Percentiles rank a stretch among this genome's conserved stretches.
Conservation (phyloP, 2,113 vertebrate genomes). For the Tautogolabrus adspersus region DNA sequence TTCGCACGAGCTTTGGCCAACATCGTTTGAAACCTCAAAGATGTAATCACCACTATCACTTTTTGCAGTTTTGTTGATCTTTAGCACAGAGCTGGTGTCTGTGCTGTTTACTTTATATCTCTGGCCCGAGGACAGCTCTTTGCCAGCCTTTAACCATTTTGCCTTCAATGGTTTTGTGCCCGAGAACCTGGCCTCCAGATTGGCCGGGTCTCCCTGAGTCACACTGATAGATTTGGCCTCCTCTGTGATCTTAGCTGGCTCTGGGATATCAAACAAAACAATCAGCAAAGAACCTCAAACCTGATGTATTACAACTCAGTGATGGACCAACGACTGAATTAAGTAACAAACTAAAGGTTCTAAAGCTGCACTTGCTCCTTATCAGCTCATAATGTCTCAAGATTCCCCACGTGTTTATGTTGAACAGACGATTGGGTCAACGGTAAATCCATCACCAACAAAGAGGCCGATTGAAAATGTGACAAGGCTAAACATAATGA, state of each 20-base stretch:
- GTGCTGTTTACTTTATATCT: slow-evolving; percentile 92
- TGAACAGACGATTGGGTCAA: background rate
- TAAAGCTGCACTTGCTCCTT: background rate
- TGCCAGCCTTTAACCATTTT: slow-evolving; percentile 92
- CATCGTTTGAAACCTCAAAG: slow-evolving; percentile 95
- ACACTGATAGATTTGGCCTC: slow-evolving; percentile 95
- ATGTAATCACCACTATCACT: slow-evolving; percentile 91
- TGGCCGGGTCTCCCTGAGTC: slow-evolving; percentile 95
- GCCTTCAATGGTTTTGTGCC: slow-evolving; percentile 93
- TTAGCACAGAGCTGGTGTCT: slow-evolving; percentile 91
- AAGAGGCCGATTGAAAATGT: too few species aligned
- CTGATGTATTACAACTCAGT: background rate
- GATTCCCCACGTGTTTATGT: background rate
- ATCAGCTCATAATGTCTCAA: background rate
- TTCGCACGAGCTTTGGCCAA: slow-evolving; percentile 91
- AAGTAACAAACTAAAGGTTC: background rate
- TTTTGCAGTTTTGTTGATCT: slow-evolving; percentile 91
- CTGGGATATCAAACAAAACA: slow-evolving; percentile 81
- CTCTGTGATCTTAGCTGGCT: slow-evolving; percentile 93
- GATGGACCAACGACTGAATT: background rate
- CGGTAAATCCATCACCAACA: too few species aligned
- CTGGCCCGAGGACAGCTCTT: slow-evolving; percentile 88
- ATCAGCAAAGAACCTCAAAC: slow-evolving; percentile 26
- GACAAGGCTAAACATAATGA: too few species aligned
- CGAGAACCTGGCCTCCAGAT: slow-evolving; percentile 92